Base-by-base conservation (phyloP, 2,888 invertebrate genomes). In the Volucella inanis region DNA sequence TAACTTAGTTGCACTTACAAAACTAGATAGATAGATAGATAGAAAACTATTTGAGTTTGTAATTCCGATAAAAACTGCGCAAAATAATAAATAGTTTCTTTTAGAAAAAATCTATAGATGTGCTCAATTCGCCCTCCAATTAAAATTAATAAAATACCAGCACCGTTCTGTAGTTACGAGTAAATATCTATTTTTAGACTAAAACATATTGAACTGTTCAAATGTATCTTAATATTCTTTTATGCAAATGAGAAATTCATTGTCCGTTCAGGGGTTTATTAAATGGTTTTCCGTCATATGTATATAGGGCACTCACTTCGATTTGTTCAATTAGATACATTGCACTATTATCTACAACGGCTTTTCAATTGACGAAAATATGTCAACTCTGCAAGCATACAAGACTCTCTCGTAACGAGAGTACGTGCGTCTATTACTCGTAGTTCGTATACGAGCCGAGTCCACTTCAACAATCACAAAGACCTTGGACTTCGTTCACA, bases 241-340 rank as follows among this genome's bases (percentile, higher is more conserved):
- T 61, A 54, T 15, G 62, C 31, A 54, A 62, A 72, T 72, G 52
- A 31, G 43, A 61, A 61, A 61, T 61, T 50, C 59, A 43, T 61
- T 43, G 43, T 22, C 31, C 31, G 41, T 49, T 18, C 41, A 4
- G 1, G 18, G 8, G n/a, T 47, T 47, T 9, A 8, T 14, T 65
- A 6, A 22, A n/a, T 22, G 55, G 39, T 64, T 22, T 39, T 49
- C 8, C 31, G 38, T 57, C 14, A 14, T 4, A 47, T 18, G 31
- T 31, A 15, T 10, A n/a, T 31, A 15, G 50, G 65, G 22, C 75
- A 43, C 67, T 75, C 59, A 61, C 45, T 67, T 41, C n/a, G 12
- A 8, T 39, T 62, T 9, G 62, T 54, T 39, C 38, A 62, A 55
- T 50, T 50, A 15, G 11, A 31, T 14, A 8, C 2, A 22, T 22